phyloP scores from a whole-genome alignment of 2,797 vertebrate genomes.

The Antrozous pallidus region DNA sequence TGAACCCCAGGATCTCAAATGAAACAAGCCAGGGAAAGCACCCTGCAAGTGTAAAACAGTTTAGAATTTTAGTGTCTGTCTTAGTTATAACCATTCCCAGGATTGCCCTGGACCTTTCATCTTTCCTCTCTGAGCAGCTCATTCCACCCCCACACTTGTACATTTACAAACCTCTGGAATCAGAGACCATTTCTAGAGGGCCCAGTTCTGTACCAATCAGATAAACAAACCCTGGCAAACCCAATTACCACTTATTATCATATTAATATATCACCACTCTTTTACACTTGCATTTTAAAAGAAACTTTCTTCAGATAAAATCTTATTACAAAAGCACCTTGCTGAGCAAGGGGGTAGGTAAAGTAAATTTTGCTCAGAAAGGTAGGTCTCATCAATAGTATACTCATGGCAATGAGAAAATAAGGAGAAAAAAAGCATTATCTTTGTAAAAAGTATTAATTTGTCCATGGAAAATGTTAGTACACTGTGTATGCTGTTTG shows the following conservation, averaged over 20 bases:
- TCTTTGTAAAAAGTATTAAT: not conserved
- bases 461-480: not conserved
- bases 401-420: not conserved
- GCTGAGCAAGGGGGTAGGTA: not conserved
- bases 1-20: not conserved
- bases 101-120: not conserved
- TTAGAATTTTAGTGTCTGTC: not conserved
- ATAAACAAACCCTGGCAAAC: slow-evolving; percentile 13
- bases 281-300: slow-evolving; percentile 38
- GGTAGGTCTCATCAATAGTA: slow-evolving; percentile 23
- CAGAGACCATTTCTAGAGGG: not conserved
- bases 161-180: not conserved
- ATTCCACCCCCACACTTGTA: not conserved
- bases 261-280: not conserved
- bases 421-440: not conserved
- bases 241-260: not conserved
- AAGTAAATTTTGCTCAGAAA: slow-evolving; percentile 10
- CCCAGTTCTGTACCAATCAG: not conserved
- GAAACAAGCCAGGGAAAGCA: not conserved
- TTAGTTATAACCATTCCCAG: not conserved
- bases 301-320: slow-evolving; percentile 27
- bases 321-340: slow-evolving; percentile 11
- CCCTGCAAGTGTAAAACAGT: not conserved
- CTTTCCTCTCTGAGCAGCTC: not conserved
- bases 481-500: not conserved